Conservation (phyloP, 2,113 vertebrate genomes). For the Proteles cristata region DNA sequence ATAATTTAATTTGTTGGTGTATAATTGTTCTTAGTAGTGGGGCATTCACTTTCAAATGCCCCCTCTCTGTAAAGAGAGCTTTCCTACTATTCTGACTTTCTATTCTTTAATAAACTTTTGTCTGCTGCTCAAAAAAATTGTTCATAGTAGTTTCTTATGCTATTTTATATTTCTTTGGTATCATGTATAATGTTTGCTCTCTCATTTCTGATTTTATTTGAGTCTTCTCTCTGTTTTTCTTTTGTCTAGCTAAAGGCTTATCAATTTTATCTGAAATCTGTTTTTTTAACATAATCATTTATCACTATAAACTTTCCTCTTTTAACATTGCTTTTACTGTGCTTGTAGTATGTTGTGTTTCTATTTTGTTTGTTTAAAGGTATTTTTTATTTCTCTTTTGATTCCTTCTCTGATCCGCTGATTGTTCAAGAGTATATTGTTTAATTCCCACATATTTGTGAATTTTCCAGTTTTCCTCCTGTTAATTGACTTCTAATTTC, state of each 20-base stretch:
- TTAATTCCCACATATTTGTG: neutral
- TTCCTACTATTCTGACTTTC: too few species aligned
- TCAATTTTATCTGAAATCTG: neutral
- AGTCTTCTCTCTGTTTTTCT: neutral
- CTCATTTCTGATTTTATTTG: neutral
- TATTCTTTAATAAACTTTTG: too few species aligned
- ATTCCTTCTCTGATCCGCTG: neutral
- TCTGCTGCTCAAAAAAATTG: too few species aligned
- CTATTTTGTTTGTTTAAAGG: neutral
- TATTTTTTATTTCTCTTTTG: neutral
- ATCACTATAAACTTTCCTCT: neutral
- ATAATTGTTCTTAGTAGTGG: neutral
- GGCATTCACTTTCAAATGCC: too few species aligned
- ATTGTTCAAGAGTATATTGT: neutral
- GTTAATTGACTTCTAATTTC: neutral
- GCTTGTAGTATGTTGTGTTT: neutral
- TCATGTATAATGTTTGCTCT: neutral
- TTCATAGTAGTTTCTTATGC: neutral
- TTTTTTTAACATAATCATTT: neutral
- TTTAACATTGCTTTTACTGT: neutral
- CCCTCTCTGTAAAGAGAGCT: too few species aligned
- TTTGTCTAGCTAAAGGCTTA: neutral
- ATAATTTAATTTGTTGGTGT: neutral
- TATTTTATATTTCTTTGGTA: neutral
- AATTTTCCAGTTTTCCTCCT: neutral